Conservation (phyloP, 2,113 vertebrate species). For the Passer domesticus region DNA sequence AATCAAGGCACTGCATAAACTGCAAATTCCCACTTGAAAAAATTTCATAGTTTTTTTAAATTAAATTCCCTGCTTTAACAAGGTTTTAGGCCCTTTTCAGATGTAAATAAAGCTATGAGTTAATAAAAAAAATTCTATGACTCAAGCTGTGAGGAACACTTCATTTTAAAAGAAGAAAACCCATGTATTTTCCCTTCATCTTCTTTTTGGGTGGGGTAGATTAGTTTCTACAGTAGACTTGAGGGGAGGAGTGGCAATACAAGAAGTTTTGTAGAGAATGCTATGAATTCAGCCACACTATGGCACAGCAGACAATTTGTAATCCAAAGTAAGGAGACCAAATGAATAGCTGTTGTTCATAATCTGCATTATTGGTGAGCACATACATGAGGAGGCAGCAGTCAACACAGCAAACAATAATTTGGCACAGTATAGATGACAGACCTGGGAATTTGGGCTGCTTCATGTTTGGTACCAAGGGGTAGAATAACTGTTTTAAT, state of each 20-base stretch:
- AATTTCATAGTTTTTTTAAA: background rate
- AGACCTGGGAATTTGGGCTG: background rate
- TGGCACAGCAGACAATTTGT: background rate
- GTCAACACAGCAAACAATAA: background rate
- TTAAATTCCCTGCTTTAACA: background rate
- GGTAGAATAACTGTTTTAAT: slow-evolving; percentile 17
- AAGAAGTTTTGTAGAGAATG: background rate
- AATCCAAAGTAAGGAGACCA: background rate
- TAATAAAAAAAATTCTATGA: background rate
- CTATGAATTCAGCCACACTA: fast-evolving
- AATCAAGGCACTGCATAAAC: background rate
- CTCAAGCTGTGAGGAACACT: background rate
- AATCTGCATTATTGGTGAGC: background rate
- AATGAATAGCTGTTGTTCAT: background rate
- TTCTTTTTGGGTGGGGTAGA: background rate
- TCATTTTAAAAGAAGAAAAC: background rate
- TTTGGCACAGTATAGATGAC: background rate
- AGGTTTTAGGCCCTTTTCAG: background rate
- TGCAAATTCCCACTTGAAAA: background rate
- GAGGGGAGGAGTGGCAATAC: background rate
- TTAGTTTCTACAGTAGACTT: background rate
- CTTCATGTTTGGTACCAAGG: background rate
- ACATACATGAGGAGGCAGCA: background rate
- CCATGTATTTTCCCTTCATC: background rate
- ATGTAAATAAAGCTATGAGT: background rate